Evolutionary conservation across 2,888 invertebrate genomes (phyloP), one percentile per base, ranked within the genome.

Genomic region (Orchestes rusci): DNA sequence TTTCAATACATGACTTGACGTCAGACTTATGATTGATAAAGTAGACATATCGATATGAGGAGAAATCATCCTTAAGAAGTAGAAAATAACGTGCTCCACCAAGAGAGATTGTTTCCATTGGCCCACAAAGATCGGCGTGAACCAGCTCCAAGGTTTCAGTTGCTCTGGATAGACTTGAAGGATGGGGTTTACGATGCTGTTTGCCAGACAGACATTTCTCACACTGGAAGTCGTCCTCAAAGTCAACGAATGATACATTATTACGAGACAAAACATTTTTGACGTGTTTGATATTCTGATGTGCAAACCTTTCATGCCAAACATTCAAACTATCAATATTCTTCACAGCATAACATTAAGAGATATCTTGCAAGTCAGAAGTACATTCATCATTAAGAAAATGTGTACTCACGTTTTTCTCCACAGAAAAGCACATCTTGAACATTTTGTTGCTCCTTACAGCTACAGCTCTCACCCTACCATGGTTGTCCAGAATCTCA

Each of bases 101-200:
- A 10, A 31, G 5, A 10, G 31, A 31, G 7, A 12, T 12, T 5
- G 7, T 31, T 31, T 31, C 31, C 31, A 12, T 31, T 10, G 12
- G 31, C 7, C 31, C 31, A 31, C 31, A 31, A 7, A 31, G 12
- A 31, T 31, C 31, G 12, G 55, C 44, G 45, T 59, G 61, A 8
- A 62, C 43, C 12, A 59, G 15, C 29, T 59, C 52, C 15, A 61
- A 31, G 31, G 27, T 10, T 23, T 30, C 13, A 23, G n/a, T n/a
- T 30, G 30, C 30, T 30, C 30, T 30, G 5, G 30, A 30, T 4
- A 4, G 5, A 12, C 30, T 30, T n/a, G 13, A 4, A 30, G 5
- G 30, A 30, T 30, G 13, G 5, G 30, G 12, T 4, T 12, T 30
- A 12, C 30, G 8, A 30, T 30, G 30, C 30, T 30, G 30, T 13